Percentiles rank a stretch among this genome's conserved stretches.
Evolutionary conservation across 2,113 vertebrate genomes (phyloP).

Genomic region (Serinus canaria): DNA sequence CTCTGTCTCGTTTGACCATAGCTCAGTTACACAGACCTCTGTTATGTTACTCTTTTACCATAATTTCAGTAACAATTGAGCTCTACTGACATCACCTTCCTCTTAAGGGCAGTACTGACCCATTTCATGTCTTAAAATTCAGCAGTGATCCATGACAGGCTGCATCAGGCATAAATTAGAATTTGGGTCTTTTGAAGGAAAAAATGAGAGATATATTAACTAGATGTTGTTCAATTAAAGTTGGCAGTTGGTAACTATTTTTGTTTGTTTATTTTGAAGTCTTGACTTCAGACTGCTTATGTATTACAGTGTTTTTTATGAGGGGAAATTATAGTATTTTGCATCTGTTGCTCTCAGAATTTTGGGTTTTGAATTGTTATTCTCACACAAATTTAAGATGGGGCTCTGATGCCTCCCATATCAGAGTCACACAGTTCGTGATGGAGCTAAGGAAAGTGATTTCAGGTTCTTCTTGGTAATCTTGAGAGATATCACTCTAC

Average conservation of each 20-base stretch:
- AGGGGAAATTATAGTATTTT: not conserved
- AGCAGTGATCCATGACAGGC: not conserved
- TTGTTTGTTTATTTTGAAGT: not conserved
- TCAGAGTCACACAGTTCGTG: not conserved
- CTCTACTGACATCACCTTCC: accelerated
- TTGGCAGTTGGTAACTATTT: not conserved
- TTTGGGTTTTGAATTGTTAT: not conserved
- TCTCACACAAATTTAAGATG: not conserved
- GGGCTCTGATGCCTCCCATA: not conserved
- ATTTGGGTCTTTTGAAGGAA: not conserved
- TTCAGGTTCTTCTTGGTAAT: not conserved
- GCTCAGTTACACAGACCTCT: not conserved
- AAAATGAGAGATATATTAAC: not conserved
- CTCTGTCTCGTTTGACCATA: not conserved
- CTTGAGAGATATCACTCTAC: not conserved
- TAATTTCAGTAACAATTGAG: not conserved
- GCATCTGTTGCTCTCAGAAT: not conserved
- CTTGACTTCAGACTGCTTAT: not conserved
- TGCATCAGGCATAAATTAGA: not conserved
- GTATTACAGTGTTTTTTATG: not conserved
- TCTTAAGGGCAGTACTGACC: not conserved
- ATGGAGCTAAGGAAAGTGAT: not conserved
- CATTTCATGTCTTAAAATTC: constrained; percentile 16
- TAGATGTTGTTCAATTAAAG: not conserved
- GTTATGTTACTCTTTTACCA: not conserved